These are phyloP conservation scores for Cercopithecus mona DNA, from an alignment of 2,113 vertebrate genomes.

Conservation along the genomic window DNA sequence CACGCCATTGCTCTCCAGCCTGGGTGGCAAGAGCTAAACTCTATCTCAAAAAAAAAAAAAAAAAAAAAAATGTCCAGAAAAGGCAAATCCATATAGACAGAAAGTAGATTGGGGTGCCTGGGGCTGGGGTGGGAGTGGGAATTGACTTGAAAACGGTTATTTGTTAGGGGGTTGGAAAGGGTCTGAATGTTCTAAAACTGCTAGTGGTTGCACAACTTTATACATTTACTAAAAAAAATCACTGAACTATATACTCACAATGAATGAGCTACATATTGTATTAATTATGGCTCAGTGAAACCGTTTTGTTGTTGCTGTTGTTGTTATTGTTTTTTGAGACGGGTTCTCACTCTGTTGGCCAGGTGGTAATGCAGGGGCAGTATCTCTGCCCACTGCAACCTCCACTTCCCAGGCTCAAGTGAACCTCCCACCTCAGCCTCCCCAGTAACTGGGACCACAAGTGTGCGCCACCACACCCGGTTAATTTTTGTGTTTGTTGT, in stretches of 20 bases:
- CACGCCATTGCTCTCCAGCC: too few relatives aligned
- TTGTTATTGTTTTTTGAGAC: too few relatives aligned
- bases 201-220: neutral
- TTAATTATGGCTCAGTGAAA: neutral
- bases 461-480: too few relatives aligned
- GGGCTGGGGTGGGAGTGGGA: neutral
- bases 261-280: neutral
- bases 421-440: too few relatives aligned
- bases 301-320: neutral
- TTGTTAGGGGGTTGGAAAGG: neutral
- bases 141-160: neutral
- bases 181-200: neutral
- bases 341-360: too few relatives aligned
- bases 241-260: neutral
- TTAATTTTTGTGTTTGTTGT: too few relatives aligned
- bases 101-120: neutral
- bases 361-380: too few relatives aligned
- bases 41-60: too few relatives aligned
- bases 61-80: neutral
- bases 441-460: too few relatives aligned
- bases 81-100: neutral
- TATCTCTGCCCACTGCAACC: too few relatives aligned
- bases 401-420: too few relatives aligned
- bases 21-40: too few relatives aligned
- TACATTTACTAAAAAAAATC: neutral